phyloP scores from a whole-genome alignment of 2,113 vertebrate genomes.

The Opisthocomus hoazin region DNA sequence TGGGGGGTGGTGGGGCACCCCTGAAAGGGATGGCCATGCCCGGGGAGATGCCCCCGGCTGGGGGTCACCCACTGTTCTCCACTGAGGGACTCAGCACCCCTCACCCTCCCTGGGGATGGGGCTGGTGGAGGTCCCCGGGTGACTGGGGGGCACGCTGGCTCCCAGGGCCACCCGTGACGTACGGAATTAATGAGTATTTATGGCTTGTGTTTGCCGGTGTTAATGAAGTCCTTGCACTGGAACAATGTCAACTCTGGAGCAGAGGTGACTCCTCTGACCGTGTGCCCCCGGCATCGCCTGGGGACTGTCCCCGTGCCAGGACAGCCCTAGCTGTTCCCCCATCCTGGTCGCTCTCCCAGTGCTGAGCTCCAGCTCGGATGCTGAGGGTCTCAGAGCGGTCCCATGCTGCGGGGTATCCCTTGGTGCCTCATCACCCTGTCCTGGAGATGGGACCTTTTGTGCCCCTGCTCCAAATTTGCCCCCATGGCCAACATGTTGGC shows the following conservation, averaged over 20 bases:
- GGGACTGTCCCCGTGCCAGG: fast-evolving
- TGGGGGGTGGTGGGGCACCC: background rate
- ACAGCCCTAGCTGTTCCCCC: background rate
- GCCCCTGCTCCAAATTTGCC: background rate
- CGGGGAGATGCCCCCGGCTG: background rate
- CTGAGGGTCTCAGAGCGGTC: too few relatives aligned
- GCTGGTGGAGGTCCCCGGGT: background rate
- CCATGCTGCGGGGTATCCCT: background rate
- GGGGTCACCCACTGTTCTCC: background rate
- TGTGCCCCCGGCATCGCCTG: fast-evolving
- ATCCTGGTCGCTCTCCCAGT: background rate
- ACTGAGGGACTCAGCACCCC: background rate
- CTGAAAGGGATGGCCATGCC: background rate
- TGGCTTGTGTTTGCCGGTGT: background rate
- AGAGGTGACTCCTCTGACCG: background rate
- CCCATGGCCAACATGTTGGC: background rate
- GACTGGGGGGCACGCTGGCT: background rate
- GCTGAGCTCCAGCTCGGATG: fast-evolving
- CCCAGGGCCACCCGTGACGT: background rate
- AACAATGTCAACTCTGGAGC: background rate
- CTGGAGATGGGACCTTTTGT: background rate
- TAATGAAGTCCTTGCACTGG: background rate
- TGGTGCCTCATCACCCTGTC: background rate
- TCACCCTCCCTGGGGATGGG: background rate
- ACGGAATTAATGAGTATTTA: background rate